Evolutionary conservation across 1,140 invertebrate species (phyloP).

Genomic region (Limonius californicus): DNA sequence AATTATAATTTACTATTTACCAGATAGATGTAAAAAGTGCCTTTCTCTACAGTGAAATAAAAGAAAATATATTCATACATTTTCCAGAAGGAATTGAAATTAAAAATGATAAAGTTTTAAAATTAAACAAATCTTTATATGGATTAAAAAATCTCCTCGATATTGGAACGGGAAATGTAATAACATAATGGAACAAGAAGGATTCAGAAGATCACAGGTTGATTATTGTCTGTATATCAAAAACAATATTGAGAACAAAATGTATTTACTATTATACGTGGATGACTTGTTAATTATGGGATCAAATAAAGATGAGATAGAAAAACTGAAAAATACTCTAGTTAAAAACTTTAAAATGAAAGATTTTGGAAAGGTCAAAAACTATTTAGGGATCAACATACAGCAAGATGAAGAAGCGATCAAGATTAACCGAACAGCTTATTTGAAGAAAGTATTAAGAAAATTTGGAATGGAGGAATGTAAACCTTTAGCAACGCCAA

Average conservation of each 20-base stretch:
- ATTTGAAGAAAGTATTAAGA: conserved; percentile 12
- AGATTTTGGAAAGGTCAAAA: conserved; percentile 14
- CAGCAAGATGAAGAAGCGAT: conserved; percentile 17
- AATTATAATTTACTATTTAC: background rate
- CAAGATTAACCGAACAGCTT: too few species aligned
- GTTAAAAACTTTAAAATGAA: conserved; percentile 19
- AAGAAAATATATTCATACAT: conserved; percentile 31
- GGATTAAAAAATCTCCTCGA: conserved; percentile 25
- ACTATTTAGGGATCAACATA: conserved; percentile 18
- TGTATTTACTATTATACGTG: conserved; percentile 27
- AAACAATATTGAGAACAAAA: conserved; percentile 3
- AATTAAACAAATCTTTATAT: conserved; percentile 19
- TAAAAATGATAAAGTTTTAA: conserved; percentile 29
- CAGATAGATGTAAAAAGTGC: conserved; percentile 34
- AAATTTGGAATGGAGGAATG: conserved; percentile 16
- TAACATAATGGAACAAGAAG: conserved; percentile 19
- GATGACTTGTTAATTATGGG: conserved; percentile 24
- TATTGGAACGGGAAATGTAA: conserved; percentile 28
- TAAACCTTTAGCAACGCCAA: conserved; percentile 16
- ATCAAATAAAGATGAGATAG: conserved; percentile 2
- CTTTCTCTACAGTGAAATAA: conserved; percentile 43
- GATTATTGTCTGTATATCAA: conserved; percentile 25
- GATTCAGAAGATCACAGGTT: conserved; percentile 14
- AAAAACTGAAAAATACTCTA: conserved; percentile 5
- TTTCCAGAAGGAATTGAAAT: conserved; percentile 1